Percentiles rank a stretch among this genome's conserved stretches.
Evolutionary conservation across 2,113 vertebrate species (phyloP).

Genomic region (Poicephalus meyeri): DNA sequence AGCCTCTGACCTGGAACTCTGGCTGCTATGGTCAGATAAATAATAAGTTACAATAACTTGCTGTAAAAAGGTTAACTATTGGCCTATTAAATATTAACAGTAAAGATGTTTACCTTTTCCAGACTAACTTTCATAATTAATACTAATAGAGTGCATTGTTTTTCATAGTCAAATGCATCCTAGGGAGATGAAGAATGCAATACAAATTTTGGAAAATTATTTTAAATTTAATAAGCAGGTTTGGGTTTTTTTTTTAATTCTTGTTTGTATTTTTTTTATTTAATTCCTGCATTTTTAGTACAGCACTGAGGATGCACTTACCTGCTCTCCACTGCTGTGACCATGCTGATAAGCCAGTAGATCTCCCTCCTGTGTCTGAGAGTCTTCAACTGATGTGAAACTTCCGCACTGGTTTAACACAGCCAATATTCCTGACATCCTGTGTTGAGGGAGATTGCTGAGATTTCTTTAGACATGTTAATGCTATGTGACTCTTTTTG

Average conservation of each 20-base stretch:
- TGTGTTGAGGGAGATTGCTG: neutral
- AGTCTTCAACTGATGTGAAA: neutral
- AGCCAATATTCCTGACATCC: accelerated
- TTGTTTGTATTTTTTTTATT: neutral
- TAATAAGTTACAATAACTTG: neutral
- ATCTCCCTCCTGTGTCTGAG: neutral
- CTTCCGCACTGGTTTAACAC: neutral
- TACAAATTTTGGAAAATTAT: neutral
- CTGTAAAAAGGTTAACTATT: neutral
- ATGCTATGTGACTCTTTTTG: neutral
- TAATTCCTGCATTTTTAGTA: neutral
- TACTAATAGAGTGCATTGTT: neutral
- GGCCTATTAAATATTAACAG: neutral
- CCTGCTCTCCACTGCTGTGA: neutral
- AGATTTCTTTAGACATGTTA: neutral
- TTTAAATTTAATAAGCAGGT: neutral
- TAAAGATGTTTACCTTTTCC: neutral
- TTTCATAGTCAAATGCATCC: neutral
- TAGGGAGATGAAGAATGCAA: neutral
- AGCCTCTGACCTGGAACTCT: neutral
- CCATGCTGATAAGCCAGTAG: neutral
- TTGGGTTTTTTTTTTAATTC: neutral
- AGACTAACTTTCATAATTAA: neutral
- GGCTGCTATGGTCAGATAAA: neutral
- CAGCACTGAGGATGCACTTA: neutral